Conservation (phyloP, 2,888 invertebrate species). For the Pterobdella sp. region DNA sequence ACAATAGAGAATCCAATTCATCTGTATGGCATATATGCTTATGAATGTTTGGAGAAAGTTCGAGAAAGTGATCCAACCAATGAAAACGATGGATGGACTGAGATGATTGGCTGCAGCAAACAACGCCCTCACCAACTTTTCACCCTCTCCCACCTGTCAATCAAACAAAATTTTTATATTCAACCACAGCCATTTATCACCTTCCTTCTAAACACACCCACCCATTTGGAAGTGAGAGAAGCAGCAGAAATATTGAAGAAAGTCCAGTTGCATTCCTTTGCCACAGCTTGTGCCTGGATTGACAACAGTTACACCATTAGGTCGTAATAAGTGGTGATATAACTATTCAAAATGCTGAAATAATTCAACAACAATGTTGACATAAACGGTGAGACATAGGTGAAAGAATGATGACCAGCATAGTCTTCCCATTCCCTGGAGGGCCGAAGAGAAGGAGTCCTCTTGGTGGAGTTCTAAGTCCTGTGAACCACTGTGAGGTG, state of each 20-base stretch:
- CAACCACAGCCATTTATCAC: not conserved
- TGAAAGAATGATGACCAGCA: slow-evolving; percentile 55
- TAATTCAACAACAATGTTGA: no score
- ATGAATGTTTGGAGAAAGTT: not conserved
- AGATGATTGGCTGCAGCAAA: slow-evolving; percentile 90
- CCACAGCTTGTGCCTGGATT: slow-evolving; percentile 77
- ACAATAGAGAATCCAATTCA: slow-evolving; percentile 91
- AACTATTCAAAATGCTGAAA: no score
- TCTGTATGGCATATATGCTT: slow-evolving; percentile 58
- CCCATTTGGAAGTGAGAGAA: slow-evolving; percentile 85
- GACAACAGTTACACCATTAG: no score
- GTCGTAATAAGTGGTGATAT: no score
- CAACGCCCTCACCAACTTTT: slow-evolving; percentile 89
- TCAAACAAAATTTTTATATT: slow-evolving; percentile 13
- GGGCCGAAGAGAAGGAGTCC: slow-evolving; percentile 91
- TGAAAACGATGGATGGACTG: slow-evolving; percentile 60
- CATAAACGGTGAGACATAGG: not conserved
- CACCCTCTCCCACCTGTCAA: slow-evolving; percentile 82
- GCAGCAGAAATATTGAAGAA: slow-evolving; percentile 98
- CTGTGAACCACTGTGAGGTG: slow-evolving; percentile 68
- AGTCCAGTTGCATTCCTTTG: slow-evolving; percentile 88
- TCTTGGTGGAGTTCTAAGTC: slow-evolving; percentile 81
- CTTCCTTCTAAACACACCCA: slow-evolving; percentile 37
- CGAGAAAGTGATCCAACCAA: no score
- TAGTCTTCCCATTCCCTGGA: slow-evolving; percentile 74